Evolutionary conservation across 2,113 vertebrate species (phyloP).

Genomic region (Kryptolebias marmoratus): DNA sequence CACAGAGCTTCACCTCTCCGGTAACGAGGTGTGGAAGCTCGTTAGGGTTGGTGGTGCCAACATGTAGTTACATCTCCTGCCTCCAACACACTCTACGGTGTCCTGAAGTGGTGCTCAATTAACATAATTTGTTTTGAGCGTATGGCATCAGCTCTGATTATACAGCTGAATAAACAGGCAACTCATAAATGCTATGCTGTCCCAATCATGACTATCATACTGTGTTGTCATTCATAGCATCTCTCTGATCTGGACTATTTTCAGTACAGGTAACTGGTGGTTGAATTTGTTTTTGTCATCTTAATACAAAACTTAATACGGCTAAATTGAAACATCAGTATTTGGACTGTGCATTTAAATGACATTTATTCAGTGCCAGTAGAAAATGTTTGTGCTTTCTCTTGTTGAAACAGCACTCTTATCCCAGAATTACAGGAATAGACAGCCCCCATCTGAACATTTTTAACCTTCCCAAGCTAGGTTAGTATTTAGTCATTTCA

Average conservation of each 20-base stretch:
- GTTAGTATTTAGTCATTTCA: slow-evolving; percentile 18
- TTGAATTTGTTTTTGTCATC: slow-evolving; percentile 9
- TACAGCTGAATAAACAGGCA: background rate
- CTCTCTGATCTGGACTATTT: slow-evolving; percentile 31
- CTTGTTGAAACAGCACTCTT: slow-evolving; percentile 21
- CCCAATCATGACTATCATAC: background rate
- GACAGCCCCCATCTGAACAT: slow-evolving; percentile 16
- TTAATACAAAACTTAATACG: background rate
- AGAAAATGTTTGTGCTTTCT: background rate
- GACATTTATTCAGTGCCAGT: background rate
- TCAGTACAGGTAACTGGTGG: slow-evolving; percentile 5
- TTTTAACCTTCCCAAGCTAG: slow-evolving; percentile 30
- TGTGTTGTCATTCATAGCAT: background rate
- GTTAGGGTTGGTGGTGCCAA: background rate
- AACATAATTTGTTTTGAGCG: background rate
- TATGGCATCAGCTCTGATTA: background rate
- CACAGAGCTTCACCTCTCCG: background rate
- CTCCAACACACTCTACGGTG: background rate
- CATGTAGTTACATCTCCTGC: background rate
- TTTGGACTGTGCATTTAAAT: background rate
- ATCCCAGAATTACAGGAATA: slow-evolving; percentile 39
- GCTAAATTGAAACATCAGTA: background rate
- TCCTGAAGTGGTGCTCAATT: background rate
- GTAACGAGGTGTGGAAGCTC: background rate
- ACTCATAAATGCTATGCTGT: background rate